Conservation (phyloP, 1,140 invertebrate genomes). For the Brachionus plicatilis region DNA sequence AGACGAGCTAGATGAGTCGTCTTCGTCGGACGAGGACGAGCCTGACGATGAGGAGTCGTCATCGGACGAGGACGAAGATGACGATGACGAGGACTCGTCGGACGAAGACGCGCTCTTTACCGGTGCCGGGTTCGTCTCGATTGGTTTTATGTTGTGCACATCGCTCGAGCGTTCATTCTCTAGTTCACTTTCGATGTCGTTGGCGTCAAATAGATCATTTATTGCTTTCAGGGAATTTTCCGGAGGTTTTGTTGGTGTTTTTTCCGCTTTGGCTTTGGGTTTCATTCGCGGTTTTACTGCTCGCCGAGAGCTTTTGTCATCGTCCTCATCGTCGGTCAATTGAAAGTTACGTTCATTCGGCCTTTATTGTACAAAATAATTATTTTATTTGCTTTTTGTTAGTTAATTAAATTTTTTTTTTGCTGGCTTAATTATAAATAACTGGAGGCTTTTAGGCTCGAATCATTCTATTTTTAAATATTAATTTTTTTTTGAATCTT, state of each 20-base stretch:
- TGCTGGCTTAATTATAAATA: not conserved
- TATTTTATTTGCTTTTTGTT: not conserved
- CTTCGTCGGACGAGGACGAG: not conserved
- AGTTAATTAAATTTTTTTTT: not conserved
- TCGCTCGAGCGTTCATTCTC: constrained; percentile 5
- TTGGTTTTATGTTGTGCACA: not conserved
- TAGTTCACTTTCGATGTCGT: not conserved
- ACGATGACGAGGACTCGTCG: not conserved
- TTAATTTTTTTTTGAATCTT: too few relatives aligned
- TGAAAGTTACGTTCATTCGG: not conserved
- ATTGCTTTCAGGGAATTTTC: not conserved
- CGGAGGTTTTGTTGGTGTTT: not conserved
- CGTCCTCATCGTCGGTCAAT: not conserved
- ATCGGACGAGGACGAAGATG: not conserved
- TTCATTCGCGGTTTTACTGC: not conserved
- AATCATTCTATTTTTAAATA: too few relatives aligned
- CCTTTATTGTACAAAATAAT: not conserved
- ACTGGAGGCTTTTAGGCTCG: too few relatives aligned
- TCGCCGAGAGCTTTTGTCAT: not conserved
- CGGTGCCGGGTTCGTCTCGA: not conserved
- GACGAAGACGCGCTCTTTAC: not conserved
- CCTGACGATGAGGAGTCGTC: not conserved
- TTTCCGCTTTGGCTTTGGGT: not conserved
- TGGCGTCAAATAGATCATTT: not conserved
- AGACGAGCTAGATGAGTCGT: constrained; percentile 6